Conservation (phyloP, 2,888 invertebrate species). For the Merodon equestris region DNA sequence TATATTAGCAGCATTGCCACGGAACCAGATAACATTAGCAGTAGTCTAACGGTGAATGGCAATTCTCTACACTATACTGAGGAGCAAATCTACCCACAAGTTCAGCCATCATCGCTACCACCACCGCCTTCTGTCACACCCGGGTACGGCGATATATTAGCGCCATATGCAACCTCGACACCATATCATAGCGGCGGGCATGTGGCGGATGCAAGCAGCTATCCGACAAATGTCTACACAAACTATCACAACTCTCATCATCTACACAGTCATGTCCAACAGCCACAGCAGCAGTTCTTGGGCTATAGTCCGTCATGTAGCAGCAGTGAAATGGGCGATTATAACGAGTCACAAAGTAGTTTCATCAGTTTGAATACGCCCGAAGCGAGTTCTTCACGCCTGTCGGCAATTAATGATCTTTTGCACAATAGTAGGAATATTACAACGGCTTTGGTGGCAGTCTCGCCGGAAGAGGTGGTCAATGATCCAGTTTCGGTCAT, state of each 20-base stretch:
- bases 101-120: constrained; percentile 40
- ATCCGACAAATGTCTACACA: constrained; percentile 38
- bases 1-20: constrained; percentile 55
- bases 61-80: constrained; percentile 56
- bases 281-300: constrained; percentile 53
- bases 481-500: background rate
- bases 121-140: constrained; percentile 68
- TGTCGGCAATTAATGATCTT: constrained; percentile 77
- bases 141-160: constrained; percentile 74
- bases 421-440: constrained; percentile 77
- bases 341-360: constrained; percentile 63
- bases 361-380: constrained; percentile 75
- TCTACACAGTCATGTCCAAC: constrained; percentile 35
- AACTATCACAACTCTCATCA: constrained; percentile 49
- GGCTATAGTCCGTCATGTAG: constrained; percentile 70
- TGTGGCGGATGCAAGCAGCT: constrained; percentile 12
- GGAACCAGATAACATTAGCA: constrained; percentile 44
- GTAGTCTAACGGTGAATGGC: constrained; percentile 38
- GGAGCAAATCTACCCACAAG: constrained; percentile 58
- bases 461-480: constrained; percentile 44
- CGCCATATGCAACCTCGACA: constrained; percentile 68
- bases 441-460: constrained; percentile 74
- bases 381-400: constrained; percentile 74
- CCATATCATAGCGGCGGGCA: constrained; percentile 68
- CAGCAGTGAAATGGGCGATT: constrained; percentile 54